phyloP scores from a whole-genome alignment of 2,113 vertebrate species.

The Eretmochelys imbricata region DNA sequence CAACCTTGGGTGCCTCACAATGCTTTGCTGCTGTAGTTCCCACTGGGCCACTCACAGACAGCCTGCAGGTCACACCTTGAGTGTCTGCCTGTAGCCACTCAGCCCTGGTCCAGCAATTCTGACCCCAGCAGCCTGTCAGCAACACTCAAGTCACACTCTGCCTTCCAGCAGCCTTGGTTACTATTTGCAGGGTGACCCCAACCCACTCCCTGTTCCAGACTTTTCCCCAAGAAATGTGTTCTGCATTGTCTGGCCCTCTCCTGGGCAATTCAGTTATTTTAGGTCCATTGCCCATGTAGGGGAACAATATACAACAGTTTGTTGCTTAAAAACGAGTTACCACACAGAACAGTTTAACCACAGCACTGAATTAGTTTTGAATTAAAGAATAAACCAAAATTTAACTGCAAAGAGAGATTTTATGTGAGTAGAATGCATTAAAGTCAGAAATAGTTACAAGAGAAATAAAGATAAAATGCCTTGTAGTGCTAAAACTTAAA shows the following conservation, averaged over 20 bases:
- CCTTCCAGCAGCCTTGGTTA: not conserved
- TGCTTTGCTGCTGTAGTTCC: not conserved
- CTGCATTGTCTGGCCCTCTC: not conserved
- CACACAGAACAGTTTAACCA: not conserved
- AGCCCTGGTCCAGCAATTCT: not conserved
- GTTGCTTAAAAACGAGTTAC: not conserved
- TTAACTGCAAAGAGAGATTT: not conserved
- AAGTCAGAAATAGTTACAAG: not conserved
- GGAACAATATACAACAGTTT: not conserved
- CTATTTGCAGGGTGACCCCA: not conserved
- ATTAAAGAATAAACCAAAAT: not conserved
- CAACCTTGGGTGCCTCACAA: not conserved
- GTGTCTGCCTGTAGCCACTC: not conserved
- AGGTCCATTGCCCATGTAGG: not conserved
- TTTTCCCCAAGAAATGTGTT: not conserved
- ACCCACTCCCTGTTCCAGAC: not conserved
- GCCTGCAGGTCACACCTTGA: not conserved
- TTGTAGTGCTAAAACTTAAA: not conserved
- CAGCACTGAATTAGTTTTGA: not conserved
- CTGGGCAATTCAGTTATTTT: not conserved
- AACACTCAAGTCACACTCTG: not conserved
- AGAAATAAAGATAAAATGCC: not conserved
- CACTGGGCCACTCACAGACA: no score
- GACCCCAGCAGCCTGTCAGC: not conserved
- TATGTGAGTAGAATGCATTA: not conserved